Evolutionary conservation across 92 coral and sea anemone genomes (phyloP).

Genomic region (Umimayanthus kanabou): DNA sequence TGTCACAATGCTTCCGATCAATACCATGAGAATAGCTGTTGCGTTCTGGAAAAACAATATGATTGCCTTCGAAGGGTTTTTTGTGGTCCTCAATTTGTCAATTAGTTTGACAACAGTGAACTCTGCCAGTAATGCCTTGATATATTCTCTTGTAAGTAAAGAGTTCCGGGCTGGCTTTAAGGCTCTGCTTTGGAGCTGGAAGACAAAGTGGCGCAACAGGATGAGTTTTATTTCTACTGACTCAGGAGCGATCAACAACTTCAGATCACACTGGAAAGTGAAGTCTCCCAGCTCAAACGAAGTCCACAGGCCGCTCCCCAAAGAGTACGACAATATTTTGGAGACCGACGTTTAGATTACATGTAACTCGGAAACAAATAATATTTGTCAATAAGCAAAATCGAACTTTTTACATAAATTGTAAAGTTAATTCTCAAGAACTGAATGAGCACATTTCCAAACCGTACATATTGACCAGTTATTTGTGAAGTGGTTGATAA

Average conservation of each 20-base stretch:
- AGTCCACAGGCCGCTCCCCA: constrained; percentile 2
- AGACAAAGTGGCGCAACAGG: constrained; percentile 26
- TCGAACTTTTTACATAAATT: not conserved
- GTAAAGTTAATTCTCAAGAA: not conserved
- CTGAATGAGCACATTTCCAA: too few species aligned
- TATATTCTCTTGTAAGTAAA: constrained; percentile 22
- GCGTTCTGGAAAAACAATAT: constrained; percentile 22
- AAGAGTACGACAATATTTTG: constrained; percentile 6
- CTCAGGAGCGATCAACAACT: not conserved
- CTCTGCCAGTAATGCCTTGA: constrained; percentile 31
- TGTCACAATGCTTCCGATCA: constrained; percentile 26
- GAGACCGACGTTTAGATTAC: constrained; percentile 16
- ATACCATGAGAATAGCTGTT: not conserved
- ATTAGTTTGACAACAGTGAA: constrained; percentile 17
- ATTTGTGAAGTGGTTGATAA: too few species aligned
- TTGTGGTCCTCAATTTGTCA: constrained; percentile 18
- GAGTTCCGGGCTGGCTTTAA: constrained; percentile 33
- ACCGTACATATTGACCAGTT: too few species aligned
- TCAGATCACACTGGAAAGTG: not conserved
- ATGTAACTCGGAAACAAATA: not conserved
- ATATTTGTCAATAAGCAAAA: not conserved
- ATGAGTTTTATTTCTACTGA: not conserved
- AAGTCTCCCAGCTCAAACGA: not conserved
- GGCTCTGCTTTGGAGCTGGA: constrained; percentile 35
- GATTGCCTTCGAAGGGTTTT: not conserved